A percentile compares a stretch with the other conserved stretches of the same genome.
Evolutionary conservation across 2,888 invertebrate species (phyloP).

Genomic region (Belgica antarctica): DNA sequence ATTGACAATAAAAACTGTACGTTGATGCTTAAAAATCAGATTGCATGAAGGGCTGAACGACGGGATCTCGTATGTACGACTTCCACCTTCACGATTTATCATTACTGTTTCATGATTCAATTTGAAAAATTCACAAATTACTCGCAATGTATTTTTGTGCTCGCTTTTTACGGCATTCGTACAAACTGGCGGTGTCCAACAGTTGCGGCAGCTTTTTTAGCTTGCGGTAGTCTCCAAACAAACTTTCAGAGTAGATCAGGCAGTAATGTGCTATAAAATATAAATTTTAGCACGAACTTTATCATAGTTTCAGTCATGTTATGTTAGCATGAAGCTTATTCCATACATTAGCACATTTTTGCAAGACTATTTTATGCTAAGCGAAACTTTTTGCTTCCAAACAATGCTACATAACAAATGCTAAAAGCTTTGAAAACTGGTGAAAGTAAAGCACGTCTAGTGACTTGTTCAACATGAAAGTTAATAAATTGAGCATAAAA

Average conservation of each 20-base stretch:
- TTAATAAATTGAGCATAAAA: background rate
- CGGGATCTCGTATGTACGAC: too few relatives aligned
- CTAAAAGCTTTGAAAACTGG: background rate
- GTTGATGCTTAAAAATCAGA: constrained; percentile 14
- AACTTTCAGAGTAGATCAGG: too few relatives aligned
- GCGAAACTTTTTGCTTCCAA: background rate
- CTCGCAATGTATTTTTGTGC: background rate
- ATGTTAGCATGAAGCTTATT: too few relatives aligned
- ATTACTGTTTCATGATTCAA: background rate
- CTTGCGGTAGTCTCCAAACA: too few relatives aligned
- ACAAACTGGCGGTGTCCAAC: too few relatives aligned
- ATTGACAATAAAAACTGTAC: constrained; percentile 18
- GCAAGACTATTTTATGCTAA: too few relatives aligned
- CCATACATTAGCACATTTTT: too few relatives aligned
- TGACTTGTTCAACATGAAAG: background rate
- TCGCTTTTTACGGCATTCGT: background rate
- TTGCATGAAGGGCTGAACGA: background rate
- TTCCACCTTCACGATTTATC: background rate
- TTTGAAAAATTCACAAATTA: constrained; percentile 12
- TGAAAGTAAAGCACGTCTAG: too few relatives aligned
- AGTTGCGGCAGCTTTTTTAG: too few relatives aligned
- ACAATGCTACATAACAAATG: background rate
- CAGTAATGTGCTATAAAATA: too few relatives aligned
- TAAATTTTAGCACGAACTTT: too few relatives aligned
- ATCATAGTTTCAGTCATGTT: too few relatives aligned